Conservation (phyloP, 2,113 vertebrate genomes). For the Psilopogon haemacephalus region DNA sequence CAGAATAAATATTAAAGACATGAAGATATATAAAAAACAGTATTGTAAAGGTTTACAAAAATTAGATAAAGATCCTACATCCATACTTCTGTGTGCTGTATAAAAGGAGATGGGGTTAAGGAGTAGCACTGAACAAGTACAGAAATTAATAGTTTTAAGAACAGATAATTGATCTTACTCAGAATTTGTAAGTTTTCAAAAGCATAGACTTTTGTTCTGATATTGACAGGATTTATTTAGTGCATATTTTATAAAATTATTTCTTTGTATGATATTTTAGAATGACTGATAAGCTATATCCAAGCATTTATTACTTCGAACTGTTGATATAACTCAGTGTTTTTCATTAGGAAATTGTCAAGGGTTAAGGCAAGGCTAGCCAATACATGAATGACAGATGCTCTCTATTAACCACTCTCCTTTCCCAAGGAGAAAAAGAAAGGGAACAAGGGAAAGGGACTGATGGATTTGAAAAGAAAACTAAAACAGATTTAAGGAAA, state of each 20-base stretch:
- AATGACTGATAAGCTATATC: neutral
- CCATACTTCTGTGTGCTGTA: neutral
- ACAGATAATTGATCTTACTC: neutral
- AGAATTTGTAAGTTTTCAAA: neutral
- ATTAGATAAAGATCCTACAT: neutral
- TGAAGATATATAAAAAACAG: neutral
- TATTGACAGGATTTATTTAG: neutral
- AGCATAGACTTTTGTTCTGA: neutral
- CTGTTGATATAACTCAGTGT: neutral
- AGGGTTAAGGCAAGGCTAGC: too few species aligned
- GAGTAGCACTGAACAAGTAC: neutral
- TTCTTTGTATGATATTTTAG: neutral
- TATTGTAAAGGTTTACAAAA: neutral
- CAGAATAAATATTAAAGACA: neutral
- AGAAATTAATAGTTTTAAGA: neutral
- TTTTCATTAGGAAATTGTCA: neutral
- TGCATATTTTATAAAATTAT: neutral
- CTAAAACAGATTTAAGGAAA: too few species aligned
- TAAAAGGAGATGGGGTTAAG: neutral
- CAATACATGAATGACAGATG: too few species aligned
- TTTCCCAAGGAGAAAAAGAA: too few species aligned
- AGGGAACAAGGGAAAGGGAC: too few species aligned
- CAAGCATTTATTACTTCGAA: neutral
- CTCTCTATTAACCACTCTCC: too few species aligned
- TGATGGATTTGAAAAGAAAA: too few species aligned